Conservation (phyloP, 2,888 invertebrate genomes). For the Spodoptera exigua region DNA sequence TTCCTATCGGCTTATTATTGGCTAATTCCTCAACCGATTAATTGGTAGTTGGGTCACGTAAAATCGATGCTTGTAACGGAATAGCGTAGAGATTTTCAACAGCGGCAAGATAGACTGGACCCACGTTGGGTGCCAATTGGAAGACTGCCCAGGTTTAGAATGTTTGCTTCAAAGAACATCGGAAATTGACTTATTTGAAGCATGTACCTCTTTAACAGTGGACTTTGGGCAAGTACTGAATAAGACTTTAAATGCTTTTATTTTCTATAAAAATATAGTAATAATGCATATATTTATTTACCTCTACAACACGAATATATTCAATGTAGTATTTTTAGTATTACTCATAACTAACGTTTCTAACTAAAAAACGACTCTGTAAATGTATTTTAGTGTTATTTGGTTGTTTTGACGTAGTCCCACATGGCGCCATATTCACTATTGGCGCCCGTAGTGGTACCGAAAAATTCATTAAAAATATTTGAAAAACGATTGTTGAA, state of each 20-base stretch:
- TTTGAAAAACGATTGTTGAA: too few species aligned
- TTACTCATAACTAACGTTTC: too few species aligned
- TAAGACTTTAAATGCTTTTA: not conserved
- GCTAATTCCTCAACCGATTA: conserved; percentile 37
- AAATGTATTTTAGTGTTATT: not conserved
- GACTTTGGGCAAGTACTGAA: conserved; percentile 11
- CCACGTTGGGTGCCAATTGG: conserved; percentile 58
- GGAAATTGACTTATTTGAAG: conserved; percentile 56
- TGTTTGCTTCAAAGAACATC: conserved; percentile 35
- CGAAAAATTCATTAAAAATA: not conserved
- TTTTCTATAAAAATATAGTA: too few species aligned
- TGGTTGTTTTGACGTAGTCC: not conserved
- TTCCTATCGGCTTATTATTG: conserved; percentile 47
- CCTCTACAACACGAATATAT: too few species aligned
- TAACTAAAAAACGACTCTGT: too few species aligned
- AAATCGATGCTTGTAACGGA: conserved; percentile 40
- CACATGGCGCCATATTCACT: conserved; percentile 14
- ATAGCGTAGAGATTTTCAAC: conserved; percentile 39
- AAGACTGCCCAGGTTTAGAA: conserved; percentile 47
- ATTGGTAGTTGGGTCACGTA: conserved; percentile 57
- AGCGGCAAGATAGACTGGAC: conserved; percentile 32
- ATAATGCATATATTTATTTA: too few species aligned
- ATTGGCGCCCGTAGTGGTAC: conserved; percentile 14
- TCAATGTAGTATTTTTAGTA: too few species aligned
- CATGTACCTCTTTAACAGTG: conserved; percentile 22